Evolutionary conservation across 2,113 vertebrate species (phyloP), one percentile per base, ranked within the genome.

Genomic region (Hypocryptadius cinnamomeus): DNA sequence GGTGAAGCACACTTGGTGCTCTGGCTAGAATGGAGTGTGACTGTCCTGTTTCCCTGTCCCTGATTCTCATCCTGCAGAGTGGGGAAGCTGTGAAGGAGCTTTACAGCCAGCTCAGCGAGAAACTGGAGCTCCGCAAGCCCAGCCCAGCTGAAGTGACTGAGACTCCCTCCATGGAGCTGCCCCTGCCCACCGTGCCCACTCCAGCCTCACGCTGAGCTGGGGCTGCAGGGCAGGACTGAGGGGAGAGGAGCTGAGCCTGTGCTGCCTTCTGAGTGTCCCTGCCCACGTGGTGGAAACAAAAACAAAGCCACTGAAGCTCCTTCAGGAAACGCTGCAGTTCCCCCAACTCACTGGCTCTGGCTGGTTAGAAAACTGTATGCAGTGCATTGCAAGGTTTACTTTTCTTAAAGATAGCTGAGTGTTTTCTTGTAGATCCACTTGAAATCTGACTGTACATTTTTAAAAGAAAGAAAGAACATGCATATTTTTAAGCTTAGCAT

Each of bases 31-130:
- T 17, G n/a, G 15, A 79, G 74, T 35, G 9, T 93, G 79, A 91
- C 87, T 91, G 12, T 33, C 7, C 33, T 88, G 11, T 11, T 81
- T 51, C 31, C 51, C 33, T 35, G n/a, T 79, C 69, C 57, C 44
- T 78, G 5, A 10, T 51, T 83, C 33, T 88, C 39, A 0, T 23
- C 37, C 79, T 65, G 28, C 98, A 99, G 99, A 98, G 98, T 15
- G 98, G 99, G 10, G 99, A 99, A 33, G 98, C 98, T 0, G 97
- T 99, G 92, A 99, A 99, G 97, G 99, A 99, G 64, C 98, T 99
- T 7, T 97, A 98, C 93, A 98, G 86, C 33, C 98, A 99, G 39
- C 98, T 99, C 11, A 97, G 95, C 0, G 99, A 99, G 92, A 99
- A 99, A 65, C 96, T 99, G 79, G 98, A 99, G 90, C 97, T 97